Percentiles rank a stretch among this genome's conserved stretches.
These are phyloP conservation scores for Perdita meconis DNA, from an alignment of 2,888 invertebrate genomes.

Conservation along the genomic window DNA sequence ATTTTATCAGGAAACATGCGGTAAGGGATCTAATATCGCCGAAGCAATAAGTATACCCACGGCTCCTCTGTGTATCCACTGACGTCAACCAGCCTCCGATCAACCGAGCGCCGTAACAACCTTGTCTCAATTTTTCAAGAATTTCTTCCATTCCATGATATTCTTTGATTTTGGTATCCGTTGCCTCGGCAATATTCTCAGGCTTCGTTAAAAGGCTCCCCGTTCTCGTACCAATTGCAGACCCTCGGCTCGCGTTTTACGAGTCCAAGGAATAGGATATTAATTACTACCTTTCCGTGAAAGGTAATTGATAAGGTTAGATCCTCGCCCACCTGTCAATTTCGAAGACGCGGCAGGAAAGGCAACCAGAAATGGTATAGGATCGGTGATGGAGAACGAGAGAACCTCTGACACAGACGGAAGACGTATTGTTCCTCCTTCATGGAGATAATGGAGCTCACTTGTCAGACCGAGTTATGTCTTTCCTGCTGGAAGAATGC, in stretches of 20 bases:
- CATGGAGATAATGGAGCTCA: conserved; percentile 77
- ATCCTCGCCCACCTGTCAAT: conserved; percentile 74
- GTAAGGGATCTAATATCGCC: conserved; percentile 75
- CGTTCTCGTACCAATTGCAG: too few species aligned
- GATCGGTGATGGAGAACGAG: conserved; percentile 43
- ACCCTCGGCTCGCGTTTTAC: too few species aligned
- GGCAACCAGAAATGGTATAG: conserved; percentile 56
- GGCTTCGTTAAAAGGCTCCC: too few species aligned
- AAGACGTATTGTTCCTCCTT: conserved; percentile 79
- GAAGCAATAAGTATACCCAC: conserved; percentile 59
- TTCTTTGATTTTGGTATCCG: conserved; percentile 32
- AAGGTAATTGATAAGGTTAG: conserved; percentile 74
- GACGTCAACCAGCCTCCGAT: conserved; percentile 31
- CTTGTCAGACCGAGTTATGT: conserved; percentile 78
- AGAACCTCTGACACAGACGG: conserved; percentile 46
- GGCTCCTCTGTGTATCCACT: conserved; percentile 33
- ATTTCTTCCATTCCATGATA: background rate
- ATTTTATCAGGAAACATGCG: conserved; percentile 73
- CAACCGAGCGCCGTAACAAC: conserved; percentile 33
- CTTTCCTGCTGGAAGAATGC: conserved; percentile 70
- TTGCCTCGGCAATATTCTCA: too few species aligned
- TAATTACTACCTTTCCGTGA: background rate
- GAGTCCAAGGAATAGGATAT: background rate
- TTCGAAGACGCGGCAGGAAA: conserved; percentile 39
- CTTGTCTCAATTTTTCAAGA: conserved; percentile 40